Evolutionary conservation across 1,140 invertebrate genomes (phyloP), one percentile per base, ranked within the genome.

Genomic region (Archivesica marissinica): DNA sequence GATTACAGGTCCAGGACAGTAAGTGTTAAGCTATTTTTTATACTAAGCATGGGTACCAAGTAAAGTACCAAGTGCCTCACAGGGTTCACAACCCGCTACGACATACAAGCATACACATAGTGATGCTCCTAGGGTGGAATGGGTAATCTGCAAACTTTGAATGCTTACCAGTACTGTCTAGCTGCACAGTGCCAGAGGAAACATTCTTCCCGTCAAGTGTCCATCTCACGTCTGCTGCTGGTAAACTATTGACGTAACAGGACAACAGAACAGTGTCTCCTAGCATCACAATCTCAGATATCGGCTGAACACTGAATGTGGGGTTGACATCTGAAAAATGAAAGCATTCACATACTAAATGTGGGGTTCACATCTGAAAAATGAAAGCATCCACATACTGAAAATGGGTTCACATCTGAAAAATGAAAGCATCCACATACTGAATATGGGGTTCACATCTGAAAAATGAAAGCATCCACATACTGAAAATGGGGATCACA

Each of bases 171-270:
- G 30, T 72, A 33, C 25, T 28, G 11, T 72, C 44, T 52, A 28
- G 44, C 6, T 41, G 13, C 20, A 44, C n/a, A 23, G 28, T 25
- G 11, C 68, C 68, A 33, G 11, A 15, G 17, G 80, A 54, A 11
- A 83, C 54, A 41, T n/a, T 44, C 33, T 59, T 41, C 0, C 80
- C 80, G 50, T 83, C 41, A 17, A 83, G 54, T 15, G 56, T 59
- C 80, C 80, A 83, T n/a, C 23, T 28, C n/a, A 83, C 30, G 25
- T 74, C 41, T 30, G 80, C 80, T 61, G n/a, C 25, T 23, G 80
- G 80, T 41, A 74, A 50, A 74, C 80, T 83, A 20, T 52, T 39
- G 2, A 83, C 75, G n/a, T 72, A 41, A 50, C 80, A 83, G n/a
- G 50, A 38, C 0, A 74, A 38, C 23, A 38, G 35, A 7, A 74